Conservation (phyloP, 2,797 vertebrate genomes). For the Amniataba percoides region DNA sequence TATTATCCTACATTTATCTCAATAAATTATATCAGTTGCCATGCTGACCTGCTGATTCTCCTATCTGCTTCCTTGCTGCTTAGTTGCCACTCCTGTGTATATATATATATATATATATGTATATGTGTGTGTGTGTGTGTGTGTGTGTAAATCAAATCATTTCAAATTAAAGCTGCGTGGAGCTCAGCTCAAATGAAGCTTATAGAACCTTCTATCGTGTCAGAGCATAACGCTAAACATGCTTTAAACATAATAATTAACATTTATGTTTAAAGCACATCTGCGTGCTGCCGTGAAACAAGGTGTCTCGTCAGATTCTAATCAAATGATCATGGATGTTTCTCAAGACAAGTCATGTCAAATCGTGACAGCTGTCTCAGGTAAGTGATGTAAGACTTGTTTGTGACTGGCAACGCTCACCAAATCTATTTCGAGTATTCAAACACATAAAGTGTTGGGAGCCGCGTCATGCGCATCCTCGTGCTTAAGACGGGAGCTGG, state of each 20-base stretch:
- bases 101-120: too few relatives aligned
- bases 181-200: background rate
- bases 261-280: background rate
- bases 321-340: conserved; percentile 5
- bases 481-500: conserved; percentile 7
- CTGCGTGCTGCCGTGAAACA: background rate
- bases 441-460: conserved; percentile 1
- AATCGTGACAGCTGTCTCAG: conserved; percentile 53
- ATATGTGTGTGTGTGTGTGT: too few relatives aligned
- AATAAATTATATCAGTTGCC: background rate
- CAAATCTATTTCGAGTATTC: conserved; percentile 31
- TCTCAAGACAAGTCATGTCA: conserved; percentile 4
- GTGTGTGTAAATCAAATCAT: too few relatives aligned
- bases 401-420: conserved; percentile 42
- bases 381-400: conserved; percentile 48
- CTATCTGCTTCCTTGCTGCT: background rate
- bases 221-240: too few relatives aligned
- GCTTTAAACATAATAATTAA: too few relatives aligned
- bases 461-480: background rate
- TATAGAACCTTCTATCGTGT: background rate
- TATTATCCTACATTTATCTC: background rate
- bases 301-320: background rate
- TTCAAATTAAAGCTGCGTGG: background rate
- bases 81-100: too few relatives aligned
- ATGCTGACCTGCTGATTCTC: too few relatives aligned